Evolutionary conservation across 2,797 vertebrate species (phyloP), one percentile per base, ranked within the genome.

Genomic region (Oophaga sylvatica): DNA sequence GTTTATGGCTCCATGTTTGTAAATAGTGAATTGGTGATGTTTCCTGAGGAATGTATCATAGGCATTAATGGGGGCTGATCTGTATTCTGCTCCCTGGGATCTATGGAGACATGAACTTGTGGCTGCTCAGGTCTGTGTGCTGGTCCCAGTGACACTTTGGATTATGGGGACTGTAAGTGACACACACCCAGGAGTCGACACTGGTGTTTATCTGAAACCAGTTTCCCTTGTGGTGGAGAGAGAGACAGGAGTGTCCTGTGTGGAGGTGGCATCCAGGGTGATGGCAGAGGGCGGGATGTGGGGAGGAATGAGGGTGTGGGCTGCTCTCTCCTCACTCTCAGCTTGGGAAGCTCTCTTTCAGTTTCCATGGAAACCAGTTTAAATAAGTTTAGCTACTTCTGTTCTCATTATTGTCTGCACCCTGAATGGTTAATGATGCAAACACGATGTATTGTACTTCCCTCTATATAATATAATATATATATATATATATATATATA

Each of bases 161-260:
- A 53, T 3, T 60, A 5, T 73, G 53, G 35, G 57, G 67, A 48
- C 41, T 57, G 81, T 15, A 20, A 19, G 81, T 16, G 59, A 81
- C 77, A 31, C 87, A 85, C 83, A 85, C 83, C 83, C 83, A 70
- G 15, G 3, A 62, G n/a, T n/a, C n/a, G 41, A 45, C 19, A 12
- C 67, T 60, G 5, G 68, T 83, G 81, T 73, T 73, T 65, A 80
- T 73, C 65, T 41, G 26, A 81, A 85, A 88, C 87, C 87, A 80
- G 87, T 88, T 88, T 88, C 76, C 77, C 83, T 89, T 85, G 83
- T 80, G 48, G 59, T 81, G 83, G 78, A 63, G 65, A 76, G 67
- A 71, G 81, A 70, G 87, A 88, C 83, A 88, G 78, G 87, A 88
- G 87, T 81, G 87, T 89, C 87, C 83, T 89, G 87, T 82, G 60